These are phyloP conservation scores for Coregonus sp. DNA, from an alignment of 2,797 vertebrate genomes.

Conservation along the genomic window DNA sequence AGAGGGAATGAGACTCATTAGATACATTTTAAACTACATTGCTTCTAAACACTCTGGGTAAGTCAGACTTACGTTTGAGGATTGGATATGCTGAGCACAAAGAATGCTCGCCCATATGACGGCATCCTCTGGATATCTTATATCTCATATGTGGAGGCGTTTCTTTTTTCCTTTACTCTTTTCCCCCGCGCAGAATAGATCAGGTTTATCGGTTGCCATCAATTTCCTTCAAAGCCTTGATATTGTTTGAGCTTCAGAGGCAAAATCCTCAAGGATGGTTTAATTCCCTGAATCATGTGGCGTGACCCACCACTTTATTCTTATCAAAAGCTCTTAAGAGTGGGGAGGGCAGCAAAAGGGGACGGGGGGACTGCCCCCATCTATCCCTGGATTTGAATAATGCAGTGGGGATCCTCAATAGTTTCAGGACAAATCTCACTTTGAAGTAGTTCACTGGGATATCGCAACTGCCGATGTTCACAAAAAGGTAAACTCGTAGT, in stretches of 20 bases:
- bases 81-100: background rate
- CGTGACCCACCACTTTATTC: constrained; percentile 13
- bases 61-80: background rate
- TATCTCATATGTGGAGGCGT: background rate
- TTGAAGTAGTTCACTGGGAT: constrained; percentile 4
- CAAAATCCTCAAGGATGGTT: constrained; percentile 12
- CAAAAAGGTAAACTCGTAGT: background rate
- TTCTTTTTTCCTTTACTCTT: background rate
- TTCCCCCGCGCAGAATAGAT: background rate
- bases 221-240: constrained; percentile 34
- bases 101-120: background rate
- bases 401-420: background rate
- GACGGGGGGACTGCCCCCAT: background rate
- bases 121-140: too few relatives aligned
- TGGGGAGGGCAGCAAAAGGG: background rate
- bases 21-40: background rate
- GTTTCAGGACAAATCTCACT: background rate
- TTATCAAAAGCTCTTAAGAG: constrained; percentile 7
- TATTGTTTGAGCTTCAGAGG: constrained; percentile 23
- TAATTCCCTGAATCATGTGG: constrained; percentile 29
- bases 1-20: background rate
- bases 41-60: background rate
- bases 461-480: background rate
- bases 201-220: constrained; percentile 27
- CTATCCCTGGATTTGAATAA: constrained; percentile 14